Conservation (phyloP, 2,113 vertebrate genomes). For the Beaufortia kweichowensis region DNA sequence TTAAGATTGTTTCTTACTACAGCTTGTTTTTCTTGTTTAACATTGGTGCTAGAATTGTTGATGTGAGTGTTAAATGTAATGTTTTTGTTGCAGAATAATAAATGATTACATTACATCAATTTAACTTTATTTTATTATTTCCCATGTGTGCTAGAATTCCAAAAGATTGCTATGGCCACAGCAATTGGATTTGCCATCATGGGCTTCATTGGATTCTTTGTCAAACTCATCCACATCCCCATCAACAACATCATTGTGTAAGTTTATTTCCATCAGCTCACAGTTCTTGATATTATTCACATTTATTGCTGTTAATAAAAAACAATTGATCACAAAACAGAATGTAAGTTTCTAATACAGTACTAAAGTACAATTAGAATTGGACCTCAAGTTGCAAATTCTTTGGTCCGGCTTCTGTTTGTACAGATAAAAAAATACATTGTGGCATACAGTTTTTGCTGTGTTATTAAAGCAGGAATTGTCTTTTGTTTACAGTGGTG, state of each 20-base stretch:
- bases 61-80: no score
- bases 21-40: no score
- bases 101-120: background rate
- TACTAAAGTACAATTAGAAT: background rate
- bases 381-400: background rate
- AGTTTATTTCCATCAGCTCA: slow-evolving; percentile 76
- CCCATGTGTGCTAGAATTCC: slow-evolving; percentile 84
- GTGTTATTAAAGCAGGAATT: background rate
- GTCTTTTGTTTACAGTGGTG: slow-evolving; percentile 74
- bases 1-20: no score
- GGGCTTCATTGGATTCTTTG: slow-evolving; percentile 99
- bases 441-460: background rate
- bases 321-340: background rate
- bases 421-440: background rate
- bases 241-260: slow-evolving; percentile 99
- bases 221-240: slow-evolving; percentile 97
- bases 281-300: background rate
- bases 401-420: background rate
- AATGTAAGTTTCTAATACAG: background rate
- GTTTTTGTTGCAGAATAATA: background rate
- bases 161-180: slow-evolving; percentile 99
- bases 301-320: background rate
- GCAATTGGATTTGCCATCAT: slow-evolving; percentile 98
- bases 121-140: background rate
- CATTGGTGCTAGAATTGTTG: no score